A percentile compares a stretch with the other conserved stretches of the same genome.
phyloP scores from a whole-genome alignment of 2,888 invertebrate genomes.

The Trisateles emortualis region DNA sequence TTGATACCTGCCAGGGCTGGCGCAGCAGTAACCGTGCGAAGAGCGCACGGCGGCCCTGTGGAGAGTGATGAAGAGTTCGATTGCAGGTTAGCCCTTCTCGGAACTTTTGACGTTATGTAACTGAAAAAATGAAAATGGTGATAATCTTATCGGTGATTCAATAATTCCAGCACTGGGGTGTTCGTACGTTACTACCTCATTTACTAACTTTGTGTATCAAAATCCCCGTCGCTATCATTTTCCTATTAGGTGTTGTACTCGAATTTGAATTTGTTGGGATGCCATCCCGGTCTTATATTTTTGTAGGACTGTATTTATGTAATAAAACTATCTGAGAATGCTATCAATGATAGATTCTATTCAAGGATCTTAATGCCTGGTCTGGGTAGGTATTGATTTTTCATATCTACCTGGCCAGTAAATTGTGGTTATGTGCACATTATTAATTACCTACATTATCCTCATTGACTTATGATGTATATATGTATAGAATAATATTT shows the following conservation, averaged over 20 bases:
- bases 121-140: constrained; percentile 71
- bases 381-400: no score
- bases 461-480: no score
- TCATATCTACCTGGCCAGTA: no score
- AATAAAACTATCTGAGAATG: no score
- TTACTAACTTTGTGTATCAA: not conserved
- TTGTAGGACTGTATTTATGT: no score
- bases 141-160: constrained; percentile 36
- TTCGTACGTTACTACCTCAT: not conserved
- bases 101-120: constrained; percentile 83
- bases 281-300: no score
- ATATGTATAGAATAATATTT: no score
- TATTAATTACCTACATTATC: no score
- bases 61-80: constrained; percentile 96
- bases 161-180: not conserved
- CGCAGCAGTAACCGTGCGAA: constrained; percentile 68
- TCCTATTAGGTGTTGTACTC: not conserved
- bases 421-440: no score
- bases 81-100: constrained; percentile 81
- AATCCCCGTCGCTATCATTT: not conserved
- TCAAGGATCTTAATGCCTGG: no score
- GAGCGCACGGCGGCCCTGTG: constrained; percentile 80
- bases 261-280: no score
- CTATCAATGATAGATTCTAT: no score
- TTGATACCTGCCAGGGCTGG: constrained; percentile 69